Evolutionary conservation across 2,888 invertebrate species (phyloP).

Genomic region (Tenthredo livida): DNA sequence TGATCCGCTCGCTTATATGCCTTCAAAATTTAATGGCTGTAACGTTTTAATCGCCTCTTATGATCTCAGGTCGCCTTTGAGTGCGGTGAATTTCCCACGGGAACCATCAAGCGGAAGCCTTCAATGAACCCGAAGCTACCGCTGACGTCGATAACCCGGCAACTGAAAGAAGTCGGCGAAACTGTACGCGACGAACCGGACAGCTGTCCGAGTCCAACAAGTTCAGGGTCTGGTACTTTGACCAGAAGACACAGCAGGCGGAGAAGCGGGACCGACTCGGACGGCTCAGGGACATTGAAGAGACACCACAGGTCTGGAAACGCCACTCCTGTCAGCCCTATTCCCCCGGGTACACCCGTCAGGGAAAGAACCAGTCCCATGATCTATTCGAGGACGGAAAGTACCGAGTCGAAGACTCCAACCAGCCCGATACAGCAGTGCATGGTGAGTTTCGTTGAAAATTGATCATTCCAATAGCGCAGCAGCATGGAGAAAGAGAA

Average conservation of each 20-base stretch:
- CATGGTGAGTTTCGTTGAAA: constrained; percentile 66
- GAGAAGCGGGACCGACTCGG: constrained; percentile 78
- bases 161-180: constrained; percentile 93
- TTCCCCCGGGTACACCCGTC: constrained; percentile 78
- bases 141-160: constrained; percentile 93
- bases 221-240: constrained; percentile 78
- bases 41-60: neutral
- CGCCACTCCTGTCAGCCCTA: constrained; percentile 78
- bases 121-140: constrained; percentile 96
- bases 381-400: constrained; percentile 71
- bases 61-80: constrained; percentile 73
- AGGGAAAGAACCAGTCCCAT: constrained; percentile 79
- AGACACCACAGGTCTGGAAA: constrained; percentile 79
- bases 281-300: constrained; percentile 76
- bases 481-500: neutral
- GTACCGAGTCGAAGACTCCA: constrained; percentile 73
- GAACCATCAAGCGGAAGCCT: constrained; percentile 95
- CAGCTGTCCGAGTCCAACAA: constrained; percentile 78
- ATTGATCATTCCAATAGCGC: neutral
- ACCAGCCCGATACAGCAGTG: constrained; percentile 74
- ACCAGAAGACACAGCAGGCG: constrained; percentile 83
- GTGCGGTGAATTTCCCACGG: constrained; percentile 79
- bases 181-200: constrained; percentile 81
- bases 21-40: too few relatives aligned
- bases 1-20: neutral